A percentile compares a stretch with the other conserved stretches of the same genome.
phyloP scores from a whole-genome alignment of 2,113 vertebrate genomes.

The Eurypyga helias region DNA sequence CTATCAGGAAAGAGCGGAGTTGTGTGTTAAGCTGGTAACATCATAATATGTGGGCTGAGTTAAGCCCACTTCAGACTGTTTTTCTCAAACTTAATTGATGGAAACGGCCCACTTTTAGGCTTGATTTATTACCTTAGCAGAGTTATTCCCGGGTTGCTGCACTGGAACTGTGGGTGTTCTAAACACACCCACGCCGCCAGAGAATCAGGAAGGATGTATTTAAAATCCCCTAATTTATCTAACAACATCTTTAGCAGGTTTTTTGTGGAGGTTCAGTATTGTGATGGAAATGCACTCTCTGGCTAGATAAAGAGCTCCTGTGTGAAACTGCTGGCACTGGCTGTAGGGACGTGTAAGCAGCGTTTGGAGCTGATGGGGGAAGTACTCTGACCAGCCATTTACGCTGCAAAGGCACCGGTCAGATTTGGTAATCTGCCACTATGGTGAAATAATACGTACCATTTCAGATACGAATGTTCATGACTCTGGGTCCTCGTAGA shows the following conservation, averaged over 20 bases:
- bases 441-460: background rate
- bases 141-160: conserved; percentile 62
- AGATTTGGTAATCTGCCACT: background rate
- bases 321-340: background rate
- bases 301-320: conserved; percentile 52
- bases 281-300: conserved; percentile 67
- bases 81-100: conserved; percentile 63
- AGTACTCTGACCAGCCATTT: background rate
- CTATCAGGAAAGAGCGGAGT: conserved; percentile 37
- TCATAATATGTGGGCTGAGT: conserved; percentile 41
- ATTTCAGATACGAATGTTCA: background rate
- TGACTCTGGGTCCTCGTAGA: background rate
- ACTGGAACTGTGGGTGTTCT: conserved; percentile 71
- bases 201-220: conserved; percentile 78
- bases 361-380: background rate
- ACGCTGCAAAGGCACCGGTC: background rate
- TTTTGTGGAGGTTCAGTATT: conserved; percentile 74
- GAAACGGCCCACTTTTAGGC: conserved; percentile 51
- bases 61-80: conserved; percentile 49
- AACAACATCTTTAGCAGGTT: conserved; percentile 76
- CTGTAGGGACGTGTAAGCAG: background rate
- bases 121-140: conserved; percentile 66
- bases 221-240: conserved; percentile 80
- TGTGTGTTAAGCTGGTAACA: conserved; percentile 24
- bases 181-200: conserved; percentile 65